phyloP scores from a whole-genome alignment of 2,797 vertebrate species.

The Tamandua tetradactyla region DNA sequence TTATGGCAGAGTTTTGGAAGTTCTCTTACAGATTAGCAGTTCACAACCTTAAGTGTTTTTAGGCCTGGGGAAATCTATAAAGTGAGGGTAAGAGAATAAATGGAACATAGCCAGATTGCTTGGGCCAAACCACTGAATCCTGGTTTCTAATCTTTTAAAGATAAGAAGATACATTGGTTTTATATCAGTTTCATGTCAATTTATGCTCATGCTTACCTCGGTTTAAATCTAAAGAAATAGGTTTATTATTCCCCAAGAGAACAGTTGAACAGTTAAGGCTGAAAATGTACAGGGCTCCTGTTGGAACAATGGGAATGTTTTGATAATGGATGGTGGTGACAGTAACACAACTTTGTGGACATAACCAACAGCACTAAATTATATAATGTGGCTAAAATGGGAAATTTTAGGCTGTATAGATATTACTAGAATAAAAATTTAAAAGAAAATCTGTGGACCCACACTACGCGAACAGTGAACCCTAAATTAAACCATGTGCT shows the following conservation, averaged over 20 bases:
- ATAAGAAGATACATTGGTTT: neutral
- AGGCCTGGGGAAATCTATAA: neutral
- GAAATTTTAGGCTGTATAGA: too few species aligned
- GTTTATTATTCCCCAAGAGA: conserved; percentile 1
- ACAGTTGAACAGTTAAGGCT: neutral
- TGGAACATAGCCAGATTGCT: neutral
- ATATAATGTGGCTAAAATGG: too few species aligned
- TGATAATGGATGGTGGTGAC: too few species aligned
- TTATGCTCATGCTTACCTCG: neutral
- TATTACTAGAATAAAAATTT: too few species aligned
- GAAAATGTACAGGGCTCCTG: too few species aligned
- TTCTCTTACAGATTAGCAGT: neutral
- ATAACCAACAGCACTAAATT: too few species aligned
- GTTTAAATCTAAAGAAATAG: neutral
- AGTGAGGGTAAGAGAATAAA: neutral
- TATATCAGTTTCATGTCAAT: neutral
- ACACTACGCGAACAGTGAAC: too few species aligned
- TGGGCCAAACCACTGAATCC: neutral
- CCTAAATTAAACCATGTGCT: too few species aligned
- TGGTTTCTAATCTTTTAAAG: neutral
- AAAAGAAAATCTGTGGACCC: too few species aligned
- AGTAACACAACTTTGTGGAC: too few species aligned
- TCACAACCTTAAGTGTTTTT: neutral
- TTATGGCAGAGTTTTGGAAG: neutral
- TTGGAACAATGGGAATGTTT: too few species aligned